phyloP scores from a whole-genome alignment of 2,888 invertebrate species.

The Saturnia pavonia region DNA sequence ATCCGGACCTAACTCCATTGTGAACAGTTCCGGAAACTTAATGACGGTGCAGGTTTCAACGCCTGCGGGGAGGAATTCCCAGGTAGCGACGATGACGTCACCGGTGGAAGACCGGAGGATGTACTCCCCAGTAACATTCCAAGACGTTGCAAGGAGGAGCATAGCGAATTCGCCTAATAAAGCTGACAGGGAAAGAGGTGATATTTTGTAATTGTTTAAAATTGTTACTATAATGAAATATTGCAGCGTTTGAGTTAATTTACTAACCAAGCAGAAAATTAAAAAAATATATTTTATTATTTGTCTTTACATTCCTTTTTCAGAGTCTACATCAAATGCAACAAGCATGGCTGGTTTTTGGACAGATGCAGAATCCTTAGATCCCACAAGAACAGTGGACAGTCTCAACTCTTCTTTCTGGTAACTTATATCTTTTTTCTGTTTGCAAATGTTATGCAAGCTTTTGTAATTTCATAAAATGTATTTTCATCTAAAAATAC shows the following conservation, averaged over 20 bases:
- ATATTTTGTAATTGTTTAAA: constrained; percentile 17
- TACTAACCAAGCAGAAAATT: too few relatives aligned
- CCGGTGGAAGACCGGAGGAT: constrained; percentile 85
- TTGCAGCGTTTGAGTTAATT: background rate
- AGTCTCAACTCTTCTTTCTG: constrained; percentile 75
- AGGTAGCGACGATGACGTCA: constrained; percentile 58
- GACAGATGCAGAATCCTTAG: constrained; percentile 83
- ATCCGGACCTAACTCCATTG: constrained; percentile 53
- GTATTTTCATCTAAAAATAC: background rate
- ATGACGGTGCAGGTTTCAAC: constrained; percentile 41
- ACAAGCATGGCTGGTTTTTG: constrained; percentile 75
- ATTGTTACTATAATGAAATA: background rate
- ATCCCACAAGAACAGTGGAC: constrained; percentile 79
- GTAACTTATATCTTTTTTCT: constrained; percentile 37
- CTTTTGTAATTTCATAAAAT: background rate
- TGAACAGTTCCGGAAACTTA: constrained; percentile 42
- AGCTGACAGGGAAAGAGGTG: constrained; percentile 61
- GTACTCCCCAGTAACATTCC: constrained; percentile 92
- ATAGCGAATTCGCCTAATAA: constrained; percentile 88
- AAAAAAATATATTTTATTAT: background rate
- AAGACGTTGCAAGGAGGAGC: constrained; percentile 90
- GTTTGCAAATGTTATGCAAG: background rate
- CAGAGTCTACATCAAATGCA: constrained; percentile 88
- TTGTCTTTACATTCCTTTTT: constrained; percentile 24
- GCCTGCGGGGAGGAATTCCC: constrained; percentile 36